Evolutionary conservation across 1,140 invertebrate species (phyloP).

Genomic region (Calliphora vicina): DNA sequence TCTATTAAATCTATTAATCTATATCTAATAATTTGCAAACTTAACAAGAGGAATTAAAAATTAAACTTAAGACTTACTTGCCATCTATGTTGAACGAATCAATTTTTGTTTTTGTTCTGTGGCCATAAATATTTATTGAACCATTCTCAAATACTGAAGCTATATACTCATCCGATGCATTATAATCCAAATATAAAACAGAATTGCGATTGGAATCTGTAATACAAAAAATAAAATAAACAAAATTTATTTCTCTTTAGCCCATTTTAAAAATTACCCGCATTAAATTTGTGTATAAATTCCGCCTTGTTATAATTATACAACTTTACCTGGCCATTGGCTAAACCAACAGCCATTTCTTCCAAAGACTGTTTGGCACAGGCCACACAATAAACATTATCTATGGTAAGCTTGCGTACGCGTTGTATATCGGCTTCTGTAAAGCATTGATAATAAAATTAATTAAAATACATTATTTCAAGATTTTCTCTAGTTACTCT

Average conservation of each 20-base stretch:
- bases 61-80: too few species aligned
- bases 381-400: conserved; percentile 55
- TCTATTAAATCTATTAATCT: too few species aligned
- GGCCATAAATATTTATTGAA: conserved; percentile 56
- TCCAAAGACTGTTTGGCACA: conserved; percentile 50
- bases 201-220: conserved; percentile 48
- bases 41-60: too few species aligned
- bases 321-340: conserved; percentile 51
- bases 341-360: conserved; percentile 56
- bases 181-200: conserved; percentile 58
- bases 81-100: conserved; percentile 54
- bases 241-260: background rate
- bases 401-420: conserved; percentile 56
- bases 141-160: conserved; percentile 56
- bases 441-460: conserved; percentile 4
- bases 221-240: too few species aligned
- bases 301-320: conserved; percentile 53
- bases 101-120: conserved; percentile 54
- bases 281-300: conserved; percentile 51
- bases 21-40: too few species aligned
- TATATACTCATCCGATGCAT: conserved; percentile 57
- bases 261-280: too few species aligned
- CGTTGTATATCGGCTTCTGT: conserved; percentile 53
- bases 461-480: background rate
- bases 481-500: conserved; percentile 11